Base-by-base conservation (phyloP, 2,797 vertebrate genomes). In the Cuniculus paca region DNA sequence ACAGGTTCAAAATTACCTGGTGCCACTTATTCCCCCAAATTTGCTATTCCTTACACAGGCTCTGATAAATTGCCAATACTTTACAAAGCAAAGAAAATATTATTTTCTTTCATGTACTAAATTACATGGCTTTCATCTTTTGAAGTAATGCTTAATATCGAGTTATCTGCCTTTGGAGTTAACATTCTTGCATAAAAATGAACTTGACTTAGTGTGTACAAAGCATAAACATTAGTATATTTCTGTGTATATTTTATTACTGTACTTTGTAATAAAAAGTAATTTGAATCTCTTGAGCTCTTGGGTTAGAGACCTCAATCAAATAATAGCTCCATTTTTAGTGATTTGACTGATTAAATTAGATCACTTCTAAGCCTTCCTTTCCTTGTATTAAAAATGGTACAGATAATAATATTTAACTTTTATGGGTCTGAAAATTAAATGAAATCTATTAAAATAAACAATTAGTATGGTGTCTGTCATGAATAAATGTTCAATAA, bases 1-100 rank as follows among this genome's bases (percentile, higher is more conserved):
- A 87, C 36, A 90, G 31, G 65, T 31, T 97, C 61, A 87, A 96
- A 97, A 95, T 93, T 96, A 96, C 93, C 89, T 78, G 39, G n/a
- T 74, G 9, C 8, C 74, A 94, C 87, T 96, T 96, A 95, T 94
- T 91, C 34, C 54, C 63, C 68, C 93, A 91, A 85, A 94, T 96
- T 96, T 96, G n/a, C 61, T 86, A 81, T 95, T 90, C 36, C 34
- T 96, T 96, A 90, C 90, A 95, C 95, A 92, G 72, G 68, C 68
- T 90, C 74, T 96, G 92, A 96, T 63, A 92, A 97, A 96, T 95
- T 90, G 65, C 52, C 65, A 48, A 2, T 28, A 95, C 65, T 96
- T 96, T 91, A 72, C 50, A 94, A 96, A 96, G 95, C 92, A 97
- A 96, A 97, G 78, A 94, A 95, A 97, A 96, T 54, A 86, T 74